Conservation (phyloP, 2,888 invertebrate species). For the Apoda limacodes region DNA sequence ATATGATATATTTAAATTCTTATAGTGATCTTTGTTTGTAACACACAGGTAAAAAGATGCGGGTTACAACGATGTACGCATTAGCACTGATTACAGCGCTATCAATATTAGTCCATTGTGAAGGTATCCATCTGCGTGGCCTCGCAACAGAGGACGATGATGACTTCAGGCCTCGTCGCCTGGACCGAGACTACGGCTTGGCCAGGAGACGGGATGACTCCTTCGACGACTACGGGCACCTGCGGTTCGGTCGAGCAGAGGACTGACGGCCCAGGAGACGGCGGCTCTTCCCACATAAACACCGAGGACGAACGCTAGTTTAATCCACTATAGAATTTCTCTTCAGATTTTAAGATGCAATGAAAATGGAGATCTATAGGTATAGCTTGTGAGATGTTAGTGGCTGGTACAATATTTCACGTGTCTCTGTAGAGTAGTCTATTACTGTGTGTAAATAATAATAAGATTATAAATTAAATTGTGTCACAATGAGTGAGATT, state of each 20-base stretch:
- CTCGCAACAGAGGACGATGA: conserved; percentile 43
- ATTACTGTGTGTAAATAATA: no score
- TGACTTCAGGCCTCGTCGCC: conserved; percentile 34
- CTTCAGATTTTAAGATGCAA: no score
- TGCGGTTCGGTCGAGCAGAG: conserved; percentile 76
- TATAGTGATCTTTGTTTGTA: no score
- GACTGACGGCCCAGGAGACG: conserved; percentile 35
- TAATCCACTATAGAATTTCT: no score
- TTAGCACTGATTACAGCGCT: conserved; percentile 33
- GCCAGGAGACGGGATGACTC: conserved; percentile 67
- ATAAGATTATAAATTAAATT: no score
- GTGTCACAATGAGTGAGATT: no score
- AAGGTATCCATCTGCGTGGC: conserved; percentile 33
- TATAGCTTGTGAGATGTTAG: conserved; percentile 40
- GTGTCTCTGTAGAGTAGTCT: no score
- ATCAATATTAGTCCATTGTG: conserved; percentile 31
- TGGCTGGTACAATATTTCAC: conserved; percentile 49
- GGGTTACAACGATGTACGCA: conserved; percentile 32
- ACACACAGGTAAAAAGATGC: no score
- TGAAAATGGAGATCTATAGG: no score
- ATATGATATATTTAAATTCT: no score
- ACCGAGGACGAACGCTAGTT: not conserved
- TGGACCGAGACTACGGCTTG: conserved; percentile 72
- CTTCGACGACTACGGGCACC: conserved; percentile 81
- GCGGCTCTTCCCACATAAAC: not conserved